Base-by-base conservation (phyloP, 2,888 invertebrate genomes). In the Apamea epomidion region DNA sequence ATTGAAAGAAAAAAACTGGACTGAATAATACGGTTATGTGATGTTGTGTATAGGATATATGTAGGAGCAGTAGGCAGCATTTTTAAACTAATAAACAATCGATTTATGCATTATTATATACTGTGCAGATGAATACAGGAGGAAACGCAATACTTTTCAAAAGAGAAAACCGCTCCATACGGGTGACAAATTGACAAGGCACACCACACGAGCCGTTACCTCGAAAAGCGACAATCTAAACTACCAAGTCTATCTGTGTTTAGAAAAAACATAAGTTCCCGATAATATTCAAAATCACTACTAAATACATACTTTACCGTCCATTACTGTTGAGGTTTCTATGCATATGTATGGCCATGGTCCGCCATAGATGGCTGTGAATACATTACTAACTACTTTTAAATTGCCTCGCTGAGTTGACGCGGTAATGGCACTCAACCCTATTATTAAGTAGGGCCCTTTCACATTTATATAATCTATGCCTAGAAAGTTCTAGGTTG, bases 371-470 rank as follows among this genome's bases (percentile, higher is more conserved):
- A 85, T 69, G 86, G 83, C 72, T 64, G 14, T 76, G 82, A 82
- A 83, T 76, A 82, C 64, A 81, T 86, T 81, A 86, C 76, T 81
- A 85, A 81, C 48, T 73, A 76, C 86, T 76, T 76, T 69, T 82
- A 72, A 82, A 86, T 85, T 86, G 62, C 82, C 72, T 68, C 42
- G 32, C 51, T 76, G n/a, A 68, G 58, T 74, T 76, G 64, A 65
- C 82, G 64, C 25, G 21, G 86, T 68, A 73, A 82, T 81, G 64
- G 68, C 32, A 72, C 64, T 76, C 73, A 76, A 72, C 64, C 75
- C 45, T 82, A 73, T 82, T 73, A 69, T 73, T 67, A 72, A 80
- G 45, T 80, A 54, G 80, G 69, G 42, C 81, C 84, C 67, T 82
- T 84, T 84, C 45, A 54, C 65, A 67, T 67, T 71, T 25, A 67